These are phyloP conservation scores for Sisor rabdophorus DNA, from an alignment of 2,113 vertebrate genomes.

Conservation along the genomic window DNA sequence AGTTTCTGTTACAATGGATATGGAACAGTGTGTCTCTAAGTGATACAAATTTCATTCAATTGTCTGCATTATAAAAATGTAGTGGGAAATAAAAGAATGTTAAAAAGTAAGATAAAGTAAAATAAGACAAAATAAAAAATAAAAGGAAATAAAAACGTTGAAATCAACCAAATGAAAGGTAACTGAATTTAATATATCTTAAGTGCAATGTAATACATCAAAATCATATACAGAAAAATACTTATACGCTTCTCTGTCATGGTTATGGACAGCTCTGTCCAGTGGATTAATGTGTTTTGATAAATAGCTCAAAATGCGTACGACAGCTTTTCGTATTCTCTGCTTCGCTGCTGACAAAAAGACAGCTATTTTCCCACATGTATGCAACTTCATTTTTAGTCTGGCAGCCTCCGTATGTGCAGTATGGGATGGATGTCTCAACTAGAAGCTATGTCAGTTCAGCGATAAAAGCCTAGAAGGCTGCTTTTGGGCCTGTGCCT, in stretches of 20 bases:
- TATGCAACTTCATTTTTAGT: background rate
- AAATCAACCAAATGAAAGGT: too few species aligned
- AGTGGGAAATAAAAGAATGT: too few species aligned
- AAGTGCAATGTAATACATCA: too few species aligned
- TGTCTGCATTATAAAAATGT: too few species aligned
- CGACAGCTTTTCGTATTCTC: background rate
- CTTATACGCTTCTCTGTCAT: background rate
- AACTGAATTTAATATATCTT: too few species aligned
- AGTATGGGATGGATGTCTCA: background rate
- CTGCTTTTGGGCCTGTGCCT: constrained; percentile 48
- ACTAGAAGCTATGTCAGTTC: constrained; percentile 13
- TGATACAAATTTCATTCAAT: background rate
- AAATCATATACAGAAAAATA: background rate
- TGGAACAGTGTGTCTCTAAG: background rate
- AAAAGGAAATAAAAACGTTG: too few species aligned
- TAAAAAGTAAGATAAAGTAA: too few species aligned
- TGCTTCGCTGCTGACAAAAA: background rate
- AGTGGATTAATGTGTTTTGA: background rate
- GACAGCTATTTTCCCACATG: background rate
- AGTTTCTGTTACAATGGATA: background rate
- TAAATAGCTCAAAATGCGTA: background rate
- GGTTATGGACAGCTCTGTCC: background rate
- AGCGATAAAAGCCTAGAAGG: constrained; percentile 33
- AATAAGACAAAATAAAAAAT: too few species aligned
- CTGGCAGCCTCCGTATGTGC: background rate